Base-by-base conservation (phyloP, 1,140 invertebrate genomes). In the Oscheius sp. region DNA sequence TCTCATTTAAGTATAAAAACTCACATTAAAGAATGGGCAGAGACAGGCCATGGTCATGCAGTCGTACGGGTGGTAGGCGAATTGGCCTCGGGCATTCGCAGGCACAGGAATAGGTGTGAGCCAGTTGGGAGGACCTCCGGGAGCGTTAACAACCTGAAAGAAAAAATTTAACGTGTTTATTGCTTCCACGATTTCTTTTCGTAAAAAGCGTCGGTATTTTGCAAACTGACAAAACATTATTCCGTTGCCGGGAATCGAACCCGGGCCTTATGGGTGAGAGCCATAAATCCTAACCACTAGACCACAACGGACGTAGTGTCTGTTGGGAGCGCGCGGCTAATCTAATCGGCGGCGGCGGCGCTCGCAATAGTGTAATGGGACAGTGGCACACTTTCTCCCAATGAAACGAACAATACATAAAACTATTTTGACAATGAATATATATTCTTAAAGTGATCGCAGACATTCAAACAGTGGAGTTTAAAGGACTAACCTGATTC, bases 201-300 rank as follows among this genome's bases (percentile, higher is more conserved):
- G n/a, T n/a, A n/a, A n/a, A n/a, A n/a, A n/a, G n/a, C n/a, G n/a
- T n/a, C n/a, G n/a, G n/a, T n/a, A n/a, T n/a, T n/a, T n/a, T n/a
- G n/a, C n/a, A n/a, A n/a, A n/a, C n/a, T n/a, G n/a, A n/a, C n/a
- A n/a, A n/a, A n/a, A n/a, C n/a, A n/a, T n/a, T n/a, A n/a, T 62
- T 62, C 59, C 59, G 88, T 88, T 90, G 90, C 90, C 89, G 90
- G 90, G 90, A 91, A 90, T 90, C 89, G 90, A 91, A 90, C 89
- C 89, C 89, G 89, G 89, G 89, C 89, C 90, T 90, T 88, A 89
- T 89, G 89, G 89, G 90, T 90, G 90, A 90, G 88, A 91, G 89
- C 90, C 90, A 89, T 89, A 88, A 90, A 90, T 91, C 90, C 90
- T 91, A 90, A 88, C 90, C 90, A 75, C 74, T 75, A 75, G 74